These are phyloP conservation scores for Gymnoscelis rufifasciata DNA, from an alignment of 2,888 invertebrate genomes.

Conservation along the genomic window DNA sequence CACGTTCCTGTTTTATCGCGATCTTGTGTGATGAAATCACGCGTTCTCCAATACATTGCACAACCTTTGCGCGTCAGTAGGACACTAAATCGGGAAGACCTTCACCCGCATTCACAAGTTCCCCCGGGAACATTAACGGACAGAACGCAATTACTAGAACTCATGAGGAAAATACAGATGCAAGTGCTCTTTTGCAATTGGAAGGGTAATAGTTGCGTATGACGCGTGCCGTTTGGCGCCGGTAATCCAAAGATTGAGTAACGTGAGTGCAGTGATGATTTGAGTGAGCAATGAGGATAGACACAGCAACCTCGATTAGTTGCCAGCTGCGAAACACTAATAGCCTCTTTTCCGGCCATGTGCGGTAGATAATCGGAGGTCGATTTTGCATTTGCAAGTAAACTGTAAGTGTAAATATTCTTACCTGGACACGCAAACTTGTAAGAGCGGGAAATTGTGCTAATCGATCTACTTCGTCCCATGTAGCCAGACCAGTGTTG, in stretches of 20 bases:
- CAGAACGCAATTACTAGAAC: constrained; percentile 18
- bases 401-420: constrained; percentile 25
- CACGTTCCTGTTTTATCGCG: constrained; percentile 33
- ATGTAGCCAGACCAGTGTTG: constrained; percentile 88
- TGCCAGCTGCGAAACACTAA: constrained; percentile 30
- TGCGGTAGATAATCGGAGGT: constrained; percentile 37
- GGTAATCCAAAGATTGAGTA: constrained; percentile 29
- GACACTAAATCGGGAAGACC: constrained; percentile 71
- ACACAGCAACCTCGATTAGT: constrained; percentile 25
- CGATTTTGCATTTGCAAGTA: constrained; percentile 36
- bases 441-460: constrained; percentile 89
- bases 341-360: constrained; percentile 40
- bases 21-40: constrained; percentile 46
- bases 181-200: constrained; percentile 17
- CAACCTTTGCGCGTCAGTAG: constrained; percentile 55
- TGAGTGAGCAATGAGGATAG: constrained; percentile 30
- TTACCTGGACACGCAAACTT: constrained; percentile 90
- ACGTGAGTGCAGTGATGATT: constrained; percentile 20
- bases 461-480: constrained; percentile 94
- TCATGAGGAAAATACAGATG: constrained; percentile 10
- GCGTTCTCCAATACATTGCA: constrained; percentile 51
- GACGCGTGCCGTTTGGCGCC: constrained; percentile 30
- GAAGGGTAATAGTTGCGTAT: constrained; percentile 27
- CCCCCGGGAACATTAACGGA: constrained; percentile 46
- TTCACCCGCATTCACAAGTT: constrained; percentile 65